Conservation (phyloP, 2,888 invertebrate genomes). For the Caenorhabditis plicata region DNA sequence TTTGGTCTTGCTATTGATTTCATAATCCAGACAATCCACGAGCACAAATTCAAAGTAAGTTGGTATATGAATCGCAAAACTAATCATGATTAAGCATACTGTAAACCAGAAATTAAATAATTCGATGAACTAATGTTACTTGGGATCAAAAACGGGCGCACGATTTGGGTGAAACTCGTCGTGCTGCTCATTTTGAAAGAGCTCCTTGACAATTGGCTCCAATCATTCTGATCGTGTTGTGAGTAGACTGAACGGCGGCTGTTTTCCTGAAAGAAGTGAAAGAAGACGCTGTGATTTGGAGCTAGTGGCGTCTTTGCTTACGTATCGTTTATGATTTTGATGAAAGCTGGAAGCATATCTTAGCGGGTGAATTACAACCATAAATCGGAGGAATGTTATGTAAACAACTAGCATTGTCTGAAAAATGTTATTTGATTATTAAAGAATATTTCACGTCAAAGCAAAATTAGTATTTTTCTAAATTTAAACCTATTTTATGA, state of each 20-base stretch:
- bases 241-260: too few species aligned
- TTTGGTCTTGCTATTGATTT: slow-evolving; percentile 40
- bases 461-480: not conserved
- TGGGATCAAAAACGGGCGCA: slow-evolving; percentile 43
- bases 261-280: too few species aligned
- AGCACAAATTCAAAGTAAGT: slow-evolving; percentile 60
- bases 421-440: too few species aligned
- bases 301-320: slow-evolving; percentile 12
- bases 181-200: slow-evolving; percentile 25
- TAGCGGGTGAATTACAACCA: slow-evolving; percentile 59
- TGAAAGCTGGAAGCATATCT: slow-evolving; percentile 44
- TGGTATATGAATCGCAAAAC: slow-evolving; percentile 56
- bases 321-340: slow-evolving; percentile 16
- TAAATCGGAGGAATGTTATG: slow-evolving; percentile 59
- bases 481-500: not conserved
- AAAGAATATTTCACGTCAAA: too few species aligned
- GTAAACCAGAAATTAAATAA: slow-evolving; percentile 6
- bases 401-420: slow-evolving; percentile 62
- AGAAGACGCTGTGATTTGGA: too few species aligned
- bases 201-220: slow-evolving; percentile 11
- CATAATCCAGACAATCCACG: slow-evolving; percentile 50
- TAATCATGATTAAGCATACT: slow-evolving; percentile 52
- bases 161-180: slow-evolving; percentile 34
- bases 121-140: slow-evolving; percentile 2
- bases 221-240: slow-evolving; percentile 8